phyloP scores from a whole-genome alignment of 2,888 invertebrate genomes.

The Unio delphinus region DNA sequence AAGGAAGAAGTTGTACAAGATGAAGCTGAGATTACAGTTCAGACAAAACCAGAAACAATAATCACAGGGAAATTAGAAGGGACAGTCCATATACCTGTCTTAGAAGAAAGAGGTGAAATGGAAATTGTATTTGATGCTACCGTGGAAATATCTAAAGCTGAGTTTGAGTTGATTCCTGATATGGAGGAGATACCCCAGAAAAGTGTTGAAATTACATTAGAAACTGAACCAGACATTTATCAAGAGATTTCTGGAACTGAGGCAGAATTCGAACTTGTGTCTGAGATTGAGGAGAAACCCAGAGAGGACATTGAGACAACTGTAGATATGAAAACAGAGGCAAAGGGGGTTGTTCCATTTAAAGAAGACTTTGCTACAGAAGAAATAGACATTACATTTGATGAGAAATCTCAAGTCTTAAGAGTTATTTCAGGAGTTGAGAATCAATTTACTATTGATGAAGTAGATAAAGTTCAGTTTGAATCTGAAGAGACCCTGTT shows the following conservation, averaged over 20 bases:
- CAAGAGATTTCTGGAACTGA: slow-evolving; percentile 49
- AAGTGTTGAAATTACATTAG: neutral
- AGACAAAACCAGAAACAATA: slow-evolving; percentile 20
- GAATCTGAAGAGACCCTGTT: slow-evolving; percentile 2
- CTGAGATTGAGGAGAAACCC: slow-evolving; percentile 2
- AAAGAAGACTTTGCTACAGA: neutral
- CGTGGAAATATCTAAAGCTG: neutral
- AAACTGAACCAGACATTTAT: neutral
- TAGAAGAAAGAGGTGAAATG: neutral
- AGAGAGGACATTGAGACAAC: neutral
- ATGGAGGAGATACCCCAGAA: slow-evolving; percentile 36
- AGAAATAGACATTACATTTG: slow-evolving; percentile 5
- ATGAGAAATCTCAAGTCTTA: neutral
- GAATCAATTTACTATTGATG: neutral
- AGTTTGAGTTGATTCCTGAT: slow-evolving; percentile 10
- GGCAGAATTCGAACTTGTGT: slow-evolving; percentile 53
- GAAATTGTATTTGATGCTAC: too few species aligned
- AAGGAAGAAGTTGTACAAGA: slow-evolving; percentile 1
- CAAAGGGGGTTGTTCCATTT: neutral
- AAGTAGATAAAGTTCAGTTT: neutral
- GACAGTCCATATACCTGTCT: slow-evolving; percentile 5
- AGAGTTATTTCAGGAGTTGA: neutral
- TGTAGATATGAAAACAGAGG: slow-evolving; percentile 3
- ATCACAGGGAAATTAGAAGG: slow-evolving; percentile 9
- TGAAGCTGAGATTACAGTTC: slow-evolving; percentile 13